Percentiles rank a stretch among this genome's conserved stretches.
These are phyloP conservation scores for Decapterus maruadsi DNA, from an alignment of 2,797 vertebrate genomes.

Conservation along the genomic window DNA sequence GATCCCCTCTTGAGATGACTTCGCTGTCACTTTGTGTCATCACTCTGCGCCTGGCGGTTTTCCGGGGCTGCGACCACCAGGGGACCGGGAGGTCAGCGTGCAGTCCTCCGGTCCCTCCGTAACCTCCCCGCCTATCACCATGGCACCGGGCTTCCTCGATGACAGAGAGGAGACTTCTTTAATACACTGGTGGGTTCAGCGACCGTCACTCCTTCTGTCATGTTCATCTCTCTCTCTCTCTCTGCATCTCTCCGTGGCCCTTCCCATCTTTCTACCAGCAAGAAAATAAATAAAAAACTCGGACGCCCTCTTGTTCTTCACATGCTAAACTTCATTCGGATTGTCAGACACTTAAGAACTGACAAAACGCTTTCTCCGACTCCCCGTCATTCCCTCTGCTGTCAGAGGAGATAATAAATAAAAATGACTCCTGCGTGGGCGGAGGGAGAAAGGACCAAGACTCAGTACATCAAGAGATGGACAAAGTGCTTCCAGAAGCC, in stretches of 20 bases:
- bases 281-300: conserved; percentile 48
- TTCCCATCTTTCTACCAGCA: conserved; percentile 63
- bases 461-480: conserved; percentile 72
- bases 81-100: conserved; percentile 77
- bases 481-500: conserved; percentile 77
- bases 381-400: conserved; percentile 74
- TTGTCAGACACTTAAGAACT: conserved; percentile 86
- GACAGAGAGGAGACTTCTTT: conserved; percentile 86
- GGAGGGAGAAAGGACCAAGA: conserved; percentile 64
- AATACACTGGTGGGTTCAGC: conserved; percentile 85
- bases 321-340: conserved; percentile 82
- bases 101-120: conserved; percentile 39
- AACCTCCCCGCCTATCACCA: conserved; percentile 32
- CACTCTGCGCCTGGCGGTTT: conserved; percentile 64
- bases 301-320: conserved; percentile 71
- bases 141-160: conserved; percentile 74
- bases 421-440: conserved; percentile 79
- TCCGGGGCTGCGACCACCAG: conserved; percentile 78
- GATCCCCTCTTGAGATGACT: conserved; percentile 84
- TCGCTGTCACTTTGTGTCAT: conserved; percentile 90
- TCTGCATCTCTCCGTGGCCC: conserved; percentile 29
- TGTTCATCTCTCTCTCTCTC: conserved; percentile 47
- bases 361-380: conserved; percentile 83
- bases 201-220: conserved; percentile 75
- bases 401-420: conserved; percentile 83